Evolutionary conservation across 37 sponge, comb jelly and placozoan species (phyloP).

Genomic region (Eunapius fragilis): DNA sequence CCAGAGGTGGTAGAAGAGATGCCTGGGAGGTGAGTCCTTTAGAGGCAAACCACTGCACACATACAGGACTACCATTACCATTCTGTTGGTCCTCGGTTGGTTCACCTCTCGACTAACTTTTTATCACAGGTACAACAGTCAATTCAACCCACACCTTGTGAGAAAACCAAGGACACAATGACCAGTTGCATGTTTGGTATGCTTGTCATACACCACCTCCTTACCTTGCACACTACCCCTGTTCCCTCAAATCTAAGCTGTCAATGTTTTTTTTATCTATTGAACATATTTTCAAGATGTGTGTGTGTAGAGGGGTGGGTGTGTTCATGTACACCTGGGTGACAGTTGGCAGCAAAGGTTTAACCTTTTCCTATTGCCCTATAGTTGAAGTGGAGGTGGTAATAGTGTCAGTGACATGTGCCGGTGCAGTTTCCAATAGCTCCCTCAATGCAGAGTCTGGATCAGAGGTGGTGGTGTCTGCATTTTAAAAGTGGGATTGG

Average conservation of each 20-base stretch:
- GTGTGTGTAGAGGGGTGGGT: not conserved
- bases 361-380: not conserved
- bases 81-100: too few relatives aligned
- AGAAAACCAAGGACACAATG: constrained; percentile 31
- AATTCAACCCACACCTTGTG: constrained; percentile 80
- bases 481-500: not conserved
- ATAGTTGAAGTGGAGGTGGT: not conserved
- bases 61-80: too few relatives aligned
- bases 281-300: not conserved
- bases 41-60: too few relatives aligned
- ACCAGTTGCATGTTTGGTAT: not conserved
- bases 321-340: not conserved
- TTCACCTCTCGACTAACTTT: not conserved
- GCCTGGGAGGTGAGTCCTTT: constrained; percentile 33
- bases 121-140: constrained; percentile 69
- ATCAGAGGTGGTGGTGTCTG: not conserved
- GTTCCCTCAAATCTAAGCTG: not conserved
- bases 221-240: not conserved
- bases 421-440: not conserved
- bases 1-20: constrained; percentile 27
- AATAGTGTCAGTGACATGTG: not conserved
- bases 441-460: not conserved
- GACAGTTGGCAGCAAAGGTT: not conserved
- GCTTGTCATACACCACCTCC: not conserved
- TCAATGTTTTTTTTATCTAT: not conserved